These are phyloP conservation scores for Tipula helvola DNA, from an alignment of 2,888 invertebrate species.

Conservation along the genomic window DNA sequence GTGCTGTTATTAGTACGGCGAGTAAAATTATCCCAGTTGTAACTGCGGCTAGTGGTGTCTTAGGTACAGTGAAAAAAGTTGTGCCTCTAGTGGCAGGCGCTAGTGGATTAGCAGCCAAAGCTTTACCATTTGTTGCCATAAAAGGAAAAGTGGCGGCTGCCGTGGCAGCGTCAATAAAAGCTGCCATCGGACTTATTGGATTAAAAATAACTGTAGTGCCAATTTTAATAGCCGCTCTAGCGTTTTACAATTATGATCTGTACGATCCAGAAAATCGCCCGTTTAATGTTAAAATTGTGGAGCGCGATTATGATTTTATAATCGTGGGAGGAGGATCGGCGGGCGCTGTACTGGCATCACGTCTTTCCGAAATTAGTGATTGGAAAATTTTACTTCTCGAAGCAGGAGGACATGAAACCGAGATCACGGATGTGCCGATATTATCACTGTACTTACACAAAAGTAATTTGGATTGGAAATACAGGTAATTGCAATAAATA, in stretches of 20 bases:
- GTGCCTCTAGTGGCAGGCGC: constrained; percentile 13
- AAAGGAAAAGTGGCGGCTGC: constrained; percentile 29
- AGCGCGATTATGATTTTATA: constrained; percentile 68
- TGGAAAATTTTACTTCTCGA: constrained; percentile 73
- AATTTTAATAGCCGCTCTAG: constrained; percentile 58
- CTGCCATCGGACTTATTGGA: constrained; percentile 55
- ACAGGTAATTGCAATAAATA: constrained; percentile 42
- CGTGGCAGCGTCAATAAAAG: constrained; percentile 53
- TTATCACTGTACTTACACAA: constrained; percentile 80
- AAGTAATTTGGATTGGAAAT: constrained; percentile 85
- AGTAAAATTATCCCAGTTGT: not conserved
- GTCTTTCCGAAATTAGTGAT: constrained; percentile 60
- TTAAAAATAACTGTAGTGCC: constrained; percentile 59
- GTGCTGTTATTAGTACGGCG: not conserved
- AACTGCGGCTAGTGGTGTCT: not conserved
- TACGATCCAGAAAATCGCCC: constrained; percentile 75
- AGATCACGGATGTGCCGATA: constrained; percentile 74
- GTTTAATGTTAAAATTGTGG: constrained; percentile 50
- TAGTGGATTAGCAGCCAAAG: constrained; percentile 23
- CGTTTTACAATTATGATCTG: constrained; percentile 74
- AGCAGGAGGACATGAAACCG: constrained; percentile 79
- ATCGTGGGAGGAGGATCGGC: constrained; percentile 76
- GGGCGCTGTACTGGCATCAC: constrained; percentile 69
- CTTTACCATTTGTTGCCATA: constrained; percentile 23
- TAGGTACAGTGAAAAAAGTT: constrained; percentile 8